Evolutionary conservation across 92 coral and sea anemone species (phyloP).

Genomic region (Montipora capitata): DNA sequence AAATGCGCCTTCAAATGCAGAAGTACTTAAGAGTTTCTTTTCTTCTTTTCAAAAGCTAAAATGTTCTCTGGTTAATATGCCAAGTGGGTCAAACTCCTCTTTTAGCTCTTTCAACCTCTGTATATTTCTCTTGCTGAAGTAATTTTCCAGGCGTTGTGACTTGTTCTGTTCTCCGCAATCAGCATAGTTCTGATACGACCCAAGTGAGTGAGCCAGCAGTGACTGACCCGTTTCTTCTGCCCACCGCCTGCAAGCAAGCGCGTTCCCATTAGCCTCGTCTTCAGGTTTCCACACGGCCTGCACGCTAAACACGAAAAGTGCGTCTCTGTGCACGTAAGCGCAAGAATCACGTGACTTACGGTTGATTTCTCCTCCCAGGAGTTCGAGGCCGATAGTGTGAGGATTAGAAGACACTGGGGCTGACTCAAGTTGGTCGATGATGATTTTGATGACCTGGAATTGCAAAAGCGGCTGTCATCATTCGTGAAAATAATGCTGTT

Average conservation of each 20-base stretch:
- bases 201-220: conserved; percentile 49
- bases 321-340: conserved; percentile 47
- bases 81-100: conserved; percentile 29
- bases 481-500: too few relatives aligned
- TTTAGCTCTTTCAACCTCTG: conserved; percentile 17
- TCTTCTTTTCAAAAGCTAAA: conserved; percentile 9
- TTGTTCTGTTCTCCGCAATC: conserved; percentile 27
- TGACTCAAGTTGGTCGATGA: conserved; percentile 15
- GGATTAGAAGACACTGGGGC: conserved; percentile 40
- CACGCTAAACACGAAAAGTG: conserved; percentile 38
- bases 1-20: not conserved
- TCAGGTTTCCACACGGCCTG: conserved; percentile 39
- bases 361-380: conserved; percentile 47
- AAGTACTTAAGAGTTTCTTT: not conserved
- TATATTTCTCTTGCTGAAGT: conserved; percentile 13
- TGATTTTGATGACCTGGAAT: conserved; percentile 19
- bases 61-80: conserved; percentile 35
- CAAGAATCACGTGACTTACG: conserved; percentile 41
- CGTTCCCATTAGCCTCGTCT: conserved; percentile 40
- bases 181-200: conserved; percentile 48
- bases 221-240: conserved; percentile 18
- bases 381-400: conserved; percentile 36
- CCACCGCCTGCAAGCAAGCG: conserved; percentile 40
- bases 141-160: conserved; percentile 27
- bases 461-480: not conserved